Percentiles rank a stretch among this genome's conserved stretches.
Evolutionary conservation across 2,113 vertebrate species (phyloP).

Genomic region (Lagopus leucura): DNA sequence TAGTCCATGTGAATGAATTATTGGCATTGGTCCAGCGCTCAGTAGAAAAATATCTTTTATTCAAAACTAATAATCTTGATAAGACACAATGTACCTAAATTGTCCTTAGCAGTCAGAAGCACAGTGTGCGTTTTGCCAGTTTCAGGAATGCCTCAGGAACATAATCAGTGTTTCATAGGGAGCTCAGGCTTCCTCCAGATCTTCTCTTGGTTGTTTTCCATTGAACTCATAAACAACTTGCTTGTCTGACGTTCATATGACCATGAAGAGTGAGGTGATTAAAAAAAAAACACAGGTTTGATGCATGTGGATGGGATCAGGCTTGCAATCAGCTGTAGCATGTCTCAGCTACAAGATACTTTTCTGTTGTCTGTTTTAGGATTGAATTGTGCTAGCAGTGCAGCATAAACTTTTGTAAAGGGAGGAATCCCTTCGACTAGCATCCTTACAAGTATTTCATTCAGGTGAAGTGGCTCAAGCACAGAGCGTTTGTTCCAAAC

Average conservation of each 20-base stretch:
- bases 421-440: neutral
- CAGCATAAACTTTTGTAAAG: neutral
- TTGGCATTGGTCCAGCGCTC: neutral
- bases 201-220: conserved; percentile 2
- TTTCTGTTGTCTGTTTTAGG: neutral
- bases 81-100: neutral
- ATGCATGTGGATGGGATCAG: neutral
- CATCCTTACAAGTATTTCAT: neutral
- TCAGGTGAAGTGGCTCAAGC: neutral
- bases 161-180: neutral
- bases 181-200: neutral
- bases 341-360: rapidly evolving
- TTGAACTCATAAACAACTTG: neutral
- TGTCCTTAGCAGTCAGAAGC: neutral
- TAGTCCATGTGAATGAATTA: conserved; percentile 35
- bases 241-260: neutral
- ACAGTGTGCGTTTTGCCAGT: neutral
- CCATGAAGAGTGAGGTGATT: neutral
- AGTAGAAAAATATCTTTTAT: conserved; percentile 14
- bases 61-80: neutral
- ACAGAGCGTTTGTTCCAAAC: neutral
- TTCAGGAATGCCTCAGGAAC: neutral
- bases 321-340: neutral
- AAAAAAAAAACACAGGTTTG: neutral
- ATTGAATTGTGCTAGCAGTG: neutral